phyloP scores from a whole-genome alignment of 2,113 vertebrate genomes.

The Bungarus multicinctus region DNA sequence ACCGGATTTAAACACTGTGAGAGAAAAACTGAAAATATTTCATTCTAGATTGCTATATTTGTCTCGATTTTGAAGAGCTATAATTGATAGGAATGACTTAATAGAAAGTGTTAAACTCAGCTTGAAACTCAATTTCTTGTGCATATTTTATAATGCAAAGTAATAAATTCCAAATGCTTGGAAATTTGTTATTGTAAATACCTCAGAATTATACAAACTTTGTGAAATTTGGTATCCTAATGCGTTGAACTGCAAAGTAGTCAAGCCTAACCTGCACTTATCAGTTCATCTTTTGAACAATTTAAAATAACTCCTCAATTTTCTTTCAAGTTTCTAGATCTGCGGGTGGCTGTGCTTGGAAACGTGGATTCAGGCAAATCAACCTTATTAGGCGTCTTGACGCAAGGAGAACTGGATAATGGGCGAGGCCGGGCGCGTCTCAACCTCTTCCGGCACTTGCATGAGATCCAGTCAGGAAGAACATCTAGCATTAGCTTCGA shows the following conservation, averaged over 20 bases:
- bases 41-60: background rate
- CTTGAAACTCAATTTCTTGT: background rate
- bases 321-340: slow-evolving; percentile 86
- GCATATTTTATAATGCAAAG: background rate
- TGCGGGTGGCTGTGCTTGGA: slow-evolving; percentile 94
- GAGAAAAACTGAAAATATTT: slow-evolving; percentile 11
- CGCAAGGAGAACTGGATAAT: slow-evolving; percentile 96
- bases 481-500: slow-evolving; percentile 99
- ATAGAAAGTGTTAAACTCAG: background rate
- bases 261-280: background rate
- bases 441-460: slow-evolving; percentile 97
- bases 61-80: slow-evolving; percentile 3
- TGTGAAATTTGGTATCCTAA: background rate
- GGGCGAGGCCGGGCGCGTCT: slow-evolving; percentile 92
- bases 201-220: background rate
- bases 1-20: background rate
- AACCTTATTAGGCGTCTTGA: slow-evolving; percentile 92
- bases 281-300: background rate
- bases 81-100: background rate
- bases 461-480: slow-evolving; percentile 96
- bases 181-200: background rate
- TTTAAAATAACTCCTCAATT: slow-evolving; percentile 3
- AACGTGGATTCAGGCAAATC: slow-evolving; percentile 98
- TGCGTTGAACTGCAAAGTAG: background rate
- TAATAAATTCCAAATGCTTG: background rate